phyloP scores from a whole-genome alignment of 2,113 vertebrate genomes.

The Pantherophis guttatus region DNA sequence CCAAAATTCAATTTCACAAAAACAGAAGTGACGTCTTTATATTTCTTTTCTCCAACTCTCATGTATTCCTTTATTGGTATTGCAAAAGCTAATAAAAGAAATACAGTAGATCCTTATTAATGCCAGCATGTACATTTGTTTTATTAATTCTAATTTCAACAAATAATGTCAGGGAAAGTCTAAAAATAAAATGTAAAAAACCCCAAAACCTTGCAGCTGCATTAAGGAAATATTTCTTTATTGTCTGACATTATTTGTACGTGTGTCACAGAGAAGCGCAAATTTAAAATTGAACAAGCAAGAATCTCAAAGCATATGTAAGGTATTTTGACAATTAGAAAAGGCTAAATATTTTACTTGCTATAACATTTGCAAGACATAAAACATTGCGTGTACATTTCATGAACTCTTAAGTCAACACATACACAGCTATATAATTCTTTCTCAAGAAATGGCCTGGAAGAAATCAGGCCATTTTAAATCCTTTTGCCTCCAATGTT shows the following conservation, averaged over 20 bases:
- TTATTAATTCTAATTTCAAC: background rate
- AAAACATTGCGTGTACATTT: background rate
- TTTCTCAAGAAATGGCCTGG: background rate
- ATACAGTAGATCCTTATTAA: background rate
- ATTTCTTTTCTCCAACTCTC: background rate
- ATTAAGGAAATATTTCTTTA: background rate
- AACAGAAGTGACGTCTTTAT: background rate
- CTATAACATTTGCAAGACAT: conserved; percentile 25
- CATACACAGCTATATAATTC: background rate
- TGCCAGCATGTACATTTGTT: background rate
- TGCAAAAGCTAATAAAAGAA: background rate
- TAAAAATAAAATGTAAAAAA: background rate
- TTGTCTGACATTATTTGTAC: background rate
- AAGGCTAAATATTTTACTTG: background rate
- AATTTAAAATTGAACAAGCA: background rate
- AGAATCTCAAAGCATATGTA: background rate
- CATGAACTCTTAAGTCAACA: background rate
- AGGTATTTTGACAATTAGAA: background rate
- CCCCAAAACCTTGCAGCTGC: background rate
- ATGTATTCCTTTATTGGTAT: background rate
- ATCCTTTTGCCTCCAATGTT: background rate
- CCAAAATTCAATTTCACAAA: background rate
- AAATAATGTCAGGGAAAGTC: background rate
- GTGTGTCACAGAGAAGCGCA: background rate
- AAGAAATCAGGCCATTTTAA: background rate